Evolutionary conservation across 1,140 invertebrate genomes (phyloP), one percentile per base, ranked within the genome.

Genomic region (Yoshiicerus persimilis): DNA sequence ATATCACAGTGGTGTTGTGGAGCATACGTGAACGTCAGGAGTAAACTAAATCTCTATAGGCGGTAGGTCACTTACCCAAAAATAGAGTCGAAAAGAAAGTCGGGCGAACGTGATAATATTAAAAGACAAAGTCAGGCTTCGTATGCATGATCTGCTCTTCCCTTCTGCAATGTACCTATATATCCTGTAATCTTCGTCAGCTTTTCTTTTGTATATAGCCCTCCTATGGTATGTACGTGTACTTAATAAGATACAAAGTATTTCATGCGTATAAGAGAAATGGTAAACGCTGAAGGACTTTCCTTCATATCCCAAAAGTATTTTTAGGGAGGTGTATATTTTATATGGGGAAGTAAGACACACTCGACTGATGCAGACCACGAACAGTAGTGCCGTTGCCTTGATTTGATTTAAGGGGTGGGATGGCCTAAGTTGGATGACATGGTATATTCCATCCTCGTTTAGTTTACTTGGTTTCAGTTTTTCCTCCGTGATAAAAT

Each of bases 381-480:
- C 27, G 66, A 70, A 56, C n/a, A 56, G 47, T 56, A 56, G 30
- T 80, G 34, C 30, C 20, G 75, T 80, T 80, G 75, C 75, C 75
- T 80, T 80, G 75, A 80, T 80, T 80, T 80, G 75, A 80, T 80
- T 80, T 80, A 80, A 80, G 34, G 75, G 34, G 75, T 80, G 75
- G 75, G 75, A 80, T 20, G 75, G n/a, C 34, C 75, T 80, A 11
- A 27, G 23, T 70, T 4, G 66, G 25, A 70, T 70, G 66, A 70
- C 30, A 70, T 70, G 25, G 66, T 25, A 23, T 27, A 70, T 66
- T 27, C 64, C 27, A n/a, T 25, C 27, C 66, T 70, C 66, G 66
- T 70, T 27, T 70, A 38, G 16, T 80, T 56, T 56, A 80, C 75
- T 80, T 38, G 30, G 8, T 30, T 30, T 80, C 27, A 30, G 62